A percentile compares a stretch with the other conserved stretches of the same genome.
These are phyloP conservation scores for Rhabdomys dilectus DNA, from an alignment of 2,113 vertebrate species.

Conservation along the genomic window DNA sequence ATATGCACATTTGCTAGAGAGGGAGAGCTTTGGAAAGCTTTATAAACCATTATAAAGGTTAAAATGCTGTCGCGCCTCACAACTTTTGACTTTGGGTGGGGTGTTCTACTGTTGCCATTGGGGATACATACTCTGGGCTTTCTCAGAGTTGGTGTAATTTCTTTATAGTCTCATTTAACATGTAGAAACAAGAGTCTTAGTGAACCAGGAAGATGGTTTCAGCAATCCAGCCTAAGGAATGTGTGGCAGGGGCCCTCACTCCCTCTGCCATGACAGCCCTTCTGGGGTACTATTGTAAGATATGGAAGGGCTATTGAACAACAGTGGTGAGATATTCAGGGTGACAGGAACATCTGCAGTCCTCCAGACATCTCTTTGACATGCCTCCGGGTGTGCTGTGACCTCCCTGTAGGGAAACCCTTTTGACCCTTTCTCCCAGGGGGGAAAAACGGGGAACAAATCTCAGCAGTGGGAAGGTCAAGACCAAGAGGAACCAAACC, in stretches of 20 bases:
- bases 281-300: not conserved
- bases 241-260: not conserved
- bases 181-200: not conserved
- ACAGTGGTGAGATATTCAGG: not conserved
- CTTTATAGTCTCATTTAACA: not conserved
- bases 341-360: accelerated
- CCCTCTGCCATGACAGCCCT: not conserved
- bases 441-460: not conserved
- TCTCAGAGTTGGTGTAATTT: not conserved
- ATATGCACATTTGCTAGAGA: not conserved
- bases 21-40: not conserved
- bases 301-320: not conserved
- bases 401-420: not conserved
- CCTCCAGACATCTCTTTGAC: not conserved
- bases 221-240: not conserved
- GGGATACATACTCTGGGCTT: not conserved
- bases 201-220: not conserved
- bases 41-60: not conserved
- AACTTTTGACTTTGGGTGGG: not conserved
- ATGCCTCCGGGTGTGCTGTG: not conserved
- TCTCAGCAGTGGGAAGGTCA: not conserved
- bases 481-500: constrained; percentile 58
- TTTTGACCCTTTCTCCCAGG: not conserved
- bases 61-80: not conserved
- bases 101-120: accelerated